A percentile compares a stretch with the other conserved stretches of the same genome.
phyloP scores from a whole-genome alignment of 2,113 vertebrate species.

The Tricholaema leucomelas region DNA sequence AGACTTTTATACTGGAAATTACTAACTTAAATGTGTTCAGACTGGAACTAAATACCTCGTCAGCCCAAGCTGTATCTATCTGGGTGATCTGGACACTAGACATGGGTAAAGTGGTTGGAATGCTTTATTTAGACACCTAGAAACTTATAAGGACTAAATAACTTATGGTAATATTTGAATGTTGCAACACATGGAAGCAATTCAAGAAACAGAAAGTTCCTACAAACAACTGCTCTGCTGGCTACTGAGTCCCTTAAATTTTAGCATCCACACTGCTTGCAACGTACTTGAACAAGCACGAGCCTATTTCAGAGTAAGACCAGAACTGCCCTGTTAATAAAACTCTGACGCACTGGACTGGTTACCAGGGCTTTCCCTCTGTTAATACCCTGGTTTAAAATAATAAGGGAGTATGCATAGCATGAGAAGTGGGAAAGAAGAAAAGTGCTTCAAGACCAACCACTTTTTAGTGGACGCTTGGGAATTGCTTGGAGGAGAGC shows the following conservation, averaged over 20 bases:
- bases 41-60: not conserved
- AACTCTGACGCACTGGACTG: not conserved
- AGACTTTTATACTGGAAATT: not conserved
- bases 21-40: not conserved
- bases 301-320: not conserved
- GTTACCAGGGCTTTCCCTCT: not conserved
- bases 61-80: not conserved
- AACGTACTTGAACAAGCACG: not conserved
- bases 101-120: not conserved
- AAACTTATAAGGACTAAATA: not conserved
- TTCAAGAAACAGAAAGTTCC: not conserved
- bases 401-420: conserved; percentile 14
- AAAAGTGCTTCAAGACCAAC: conserved; percentile 44
- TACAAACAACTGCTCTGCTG: not conserved
- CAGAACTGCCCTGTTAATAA: not conserved
- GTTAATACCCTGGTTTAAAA: conserved; percentile 7
- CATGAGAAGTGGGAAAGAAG: conserved; percentile 21
- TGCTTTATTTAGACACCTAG: not conserved
- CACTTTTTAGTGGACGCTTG: conserved; percentile 13
- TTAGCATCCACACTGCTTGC: not conserved
- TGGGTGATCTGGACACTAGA: not conserved
- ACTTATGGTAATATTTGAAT: not conserved
- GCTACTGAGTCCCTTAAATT: not conserved
- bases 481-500: conserved; percentile 34
- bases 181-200: not conserved